Percentiles rank a stretch among this genome's conserved stretches.
Evolutionary conservation across 2,888 invertebrate genomes (phyloP).

Genomic region (Leptinotarsa peninsularis): DNA sequence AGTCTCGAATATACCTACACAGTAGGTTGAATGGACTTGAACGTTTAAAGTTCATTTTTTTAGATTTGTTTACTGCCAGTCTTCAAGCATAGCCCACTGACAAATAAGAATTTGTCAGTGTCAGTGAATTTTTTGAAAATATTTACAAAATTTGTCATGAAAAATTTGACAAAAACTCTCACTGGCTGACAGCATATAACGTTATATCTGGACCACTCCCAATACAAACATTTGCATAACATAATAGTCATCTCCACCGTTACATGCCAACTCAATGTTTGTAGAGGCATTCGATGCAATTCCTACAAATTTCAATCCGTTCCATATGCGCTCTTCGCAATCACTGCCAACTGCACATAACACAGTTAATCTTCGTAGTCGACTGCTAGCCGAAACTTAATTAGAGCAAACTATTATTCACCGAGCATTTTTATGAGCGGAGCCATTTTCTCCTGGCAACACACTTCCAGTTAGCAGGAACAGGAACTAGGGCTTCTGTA

Average conservation of each 20-base stretch:
- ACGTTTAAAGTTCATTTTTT: too few relatives aligned
- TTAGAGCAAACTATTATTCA: constrained; percentile 44
- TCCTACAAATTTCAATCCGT: neutral
- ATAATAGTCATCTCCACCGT: neutral
- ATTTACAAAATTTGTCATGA: too few relatives aligned
- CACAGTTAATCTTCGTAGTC: constrained; percentile 9
- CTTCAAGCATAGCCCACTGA: too few relatives aligned
- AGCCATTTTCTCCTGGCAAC: constrained; percentile 38
- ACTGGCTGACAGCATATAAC: too few relatives aligned
- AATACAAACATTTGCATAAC: too few relatives aligned
- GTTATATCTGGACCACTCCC: too few relatives aligned
- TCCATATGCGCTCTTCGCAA: neutral
- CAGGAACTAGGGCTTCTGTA: constrained; percentile 46
- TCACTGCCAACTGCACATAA: neutral
- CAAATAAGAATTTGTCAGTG: too few relatives aligned
- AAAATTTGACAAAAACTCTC: too few relatives aligned
- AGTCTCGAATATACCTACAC: too few relatives aligned
- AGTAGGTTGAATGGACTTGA: too few relatives aligned
- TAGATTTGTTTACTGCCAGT: too few relatives aligned
- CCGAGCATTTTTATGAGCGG: constrained; percentile 39
- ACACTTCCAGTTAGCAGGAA: constrained; percentile 38
- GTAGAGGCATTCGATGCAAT: neutral
- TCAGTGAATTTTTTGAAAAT: too few relatives aligned
- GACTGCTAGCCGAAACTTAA: constrained; percentile 33
- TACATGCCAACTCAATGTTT: neutral